Evolutionary conservation across 2,888 invertebrate genomes (phyloP).

Genomic region (Lasioglossum zephyrum): DNA sequence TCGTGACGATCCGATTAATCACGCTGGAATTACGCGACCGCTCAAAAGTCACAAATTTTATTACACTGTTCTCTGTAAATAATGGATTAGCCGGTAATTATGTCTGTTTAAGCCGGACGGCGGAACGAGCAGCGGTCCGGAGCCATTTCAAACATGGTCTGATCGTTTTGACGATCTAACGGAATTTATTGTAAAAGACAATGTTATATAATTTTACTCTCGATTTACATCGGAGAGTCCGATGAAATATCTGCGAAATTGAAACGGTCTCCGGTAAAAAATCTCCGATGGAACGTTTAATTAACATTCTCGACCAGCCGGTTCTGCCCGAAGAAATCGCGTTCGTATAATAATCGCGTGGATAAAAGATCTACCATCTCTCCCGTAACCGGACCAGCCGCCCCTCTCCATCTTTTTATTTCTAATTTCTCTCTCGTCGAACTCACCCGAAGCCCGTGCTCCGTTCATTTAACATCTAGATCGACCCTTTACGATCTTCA

Average conservation of each 20-base stretch:
- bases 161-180: not conserved
- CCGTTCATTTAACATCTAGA: conserved; percentile 26
- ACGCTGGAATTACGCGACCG: not conserved
- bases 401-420: not conserved
- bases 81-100: not conserved
- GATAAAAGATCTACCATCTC: conserved; percentile 13
- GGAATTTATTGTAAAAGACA: not conserved
- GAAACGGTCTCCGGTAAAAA: conserved; percentile 27
- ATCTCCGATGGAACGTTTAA: conserved; percentile 40
- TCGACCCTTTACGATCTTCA: conserved; percentile 24
- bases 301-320: conserved; percentile 39
- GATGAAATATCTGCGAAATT: conserved; percentile 44
- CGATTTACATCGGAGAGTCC: conserved; percentile 21
- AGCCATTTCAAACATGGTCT: not conserved
- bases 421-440: not conserved
- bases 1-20: not conserved
- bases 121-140: not conserved
- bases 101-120: not conserved
- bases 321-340: conserved; percentile 17
- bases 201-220: conserved; percentile 13
- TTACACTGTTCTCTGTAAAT: not conserved
- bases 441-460: not conserved
- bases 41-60: not conserved
- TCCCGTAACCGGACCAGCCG: not conserved
- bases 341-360: conserved; percentile 38